Evolutionary conservation across 2,888 invertebrate species (phyloP).

Genomic region (Ornithoptera alexandrae): DNA sequence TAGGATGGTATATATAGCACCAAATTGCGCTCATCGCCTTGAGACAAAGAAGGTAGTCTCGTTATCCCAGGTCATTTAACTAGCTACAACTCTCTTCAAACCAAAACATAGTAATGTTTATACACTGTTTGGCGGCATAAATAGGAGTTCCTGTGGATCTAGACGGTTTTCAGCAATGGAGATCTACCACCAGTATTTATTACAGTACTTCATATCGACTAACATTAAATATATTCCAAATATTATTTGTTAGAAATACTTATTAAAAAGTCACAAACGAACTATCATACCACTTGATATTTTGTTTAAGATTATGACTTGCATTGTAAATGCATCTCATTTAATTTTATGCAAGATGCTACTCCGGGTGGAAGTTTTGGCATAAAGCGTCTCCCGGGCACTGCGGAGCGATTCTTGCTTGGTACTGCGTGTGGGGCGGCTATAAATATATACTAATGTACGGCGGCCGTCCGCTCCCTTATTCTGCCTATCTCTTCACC

Average conservation of each 20-base stretch:
- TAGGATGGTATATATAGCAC: too few species aligned
- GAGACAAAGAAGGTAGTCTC: too few species aligned
- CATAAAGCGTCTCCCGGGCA: conserved; percentile 66
- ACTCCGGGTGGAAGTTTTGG: conserved; percentile 60
- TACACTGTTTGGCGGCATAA: too few species aligned
- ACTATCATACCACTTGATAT: background rate
- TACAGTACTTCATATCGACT: background rate
- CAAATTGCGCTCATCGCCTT: too few species aligned
- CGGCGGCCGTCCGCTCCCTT: conserved; percentile 56
- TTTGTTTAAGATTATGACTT: conserved; percentile 15
- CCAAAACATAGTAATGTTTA: too few species aligned
- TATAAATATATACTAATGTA: conserved; percentile 69
- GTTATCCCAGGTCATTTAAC: too few species aligned
- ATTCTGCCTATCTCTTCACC: conserved; percentile 50
- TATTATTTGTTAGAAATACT: background rate
- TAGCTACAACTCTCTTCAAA: too few species aligned
- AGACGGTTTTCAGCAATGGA: too few species aligned
- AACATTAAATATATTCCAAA: background rate
- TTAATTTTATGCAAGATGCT: background rate
- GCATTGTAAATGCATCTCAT: background rate
- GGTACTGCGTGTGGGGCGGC: conserved; percentile 69
- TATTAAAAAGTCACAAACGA: background rate
- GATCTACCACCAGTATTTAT: background rate
- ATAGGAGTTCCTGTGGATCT: too few species aligned
- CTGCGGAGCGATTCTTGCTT: conserved; percentile 46